These are phyloP conservation scores for Darevskia nairensis DNA, from an alignment of 2,797 vertebrate species.

Conservation along the genomic window DNA sequence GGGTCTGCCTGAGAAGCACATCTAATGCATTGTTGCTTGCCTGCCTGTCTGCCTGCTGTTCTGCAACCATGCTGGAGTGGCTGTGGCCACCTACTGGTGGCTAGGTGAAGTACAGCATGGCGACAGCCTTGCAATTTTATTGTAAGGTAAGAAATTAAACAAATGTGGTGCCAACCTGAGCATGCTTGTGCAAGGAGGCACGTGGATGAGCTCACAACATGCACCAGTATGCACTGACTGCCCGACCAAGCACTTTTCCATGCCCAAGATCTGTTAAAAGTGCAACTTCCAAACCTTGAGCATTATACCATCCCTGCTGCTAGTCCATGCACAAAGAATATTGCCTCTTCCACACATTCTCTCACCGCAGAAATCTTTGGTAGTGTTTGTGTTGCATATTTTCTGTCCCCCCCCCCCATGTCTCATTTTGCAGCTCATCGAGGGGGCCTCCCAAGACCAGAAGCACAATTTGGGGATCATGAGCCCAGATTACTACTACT, in stretches of 20 bases:
- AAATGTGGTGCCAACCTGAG: neutral
- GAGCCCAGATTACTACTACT: conserved; percentile 93
- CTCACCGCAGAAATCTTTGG: neutral
- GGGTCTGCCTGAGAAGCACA: no score
- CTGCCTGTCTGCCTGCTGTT: no score
- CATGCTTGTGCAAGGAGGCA: neutral
- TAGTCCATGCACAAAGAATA: neutral
- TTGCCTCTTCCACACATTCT: neutral
- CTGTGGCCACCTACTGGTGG: no score
- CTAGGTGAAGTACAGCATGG: no score
- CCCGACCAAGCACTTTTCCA: neutral
- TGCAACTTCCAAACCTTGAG: neutral
- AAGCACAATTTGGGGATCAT: conserved; percentile 90
- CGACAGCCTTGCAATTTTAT: no score
- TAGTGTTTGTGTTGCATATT: no score
- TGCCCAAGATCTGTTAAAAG: neutral
- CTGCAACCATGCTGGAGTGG: no score
- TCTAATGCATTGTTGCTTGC: no score
- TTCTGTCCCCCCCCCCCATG: no score
- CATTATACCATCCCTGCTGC: neutral
- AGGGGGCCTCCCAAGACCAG: conserved; percentile 89
- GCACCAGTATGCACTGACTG: neutral
- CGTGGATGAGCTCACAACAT: no score
- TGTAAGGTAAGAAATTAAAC: no score
- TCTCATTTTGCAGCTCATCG: conserved; percentile 83